Base-by-base conservation (phyloP, 2,113 vertebrate genomes). In the Mola mola region DNA sequence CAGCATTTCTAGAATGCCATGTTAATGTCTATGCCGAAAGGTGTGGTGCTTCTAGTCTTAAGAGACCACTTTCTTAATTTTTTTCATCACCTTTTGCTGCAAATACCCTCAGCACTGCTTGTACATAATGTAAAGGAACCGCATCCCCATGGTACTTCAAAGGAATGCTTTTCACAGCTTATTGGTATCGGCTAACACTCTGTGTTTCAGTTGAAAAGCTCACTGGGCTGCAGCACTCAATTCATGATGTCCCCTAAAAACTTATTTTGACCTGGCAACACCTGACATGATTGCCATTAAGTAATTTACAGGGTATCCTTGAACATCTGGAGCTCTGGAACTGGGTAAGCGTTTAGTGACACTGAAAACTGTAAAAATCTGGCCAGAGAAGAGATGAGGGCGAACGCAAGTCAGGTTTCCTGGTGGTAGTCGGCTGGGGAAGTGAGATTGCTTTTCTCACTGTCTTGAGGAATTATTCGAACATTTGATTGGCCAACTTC, bases 261-360 rank as follows among this genome's bases (percentile, higher is more conserved):
- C 21, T 56, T 56, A 9, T 72, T 75, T 38, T 19, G 65, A 75
- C 33, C 37, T 72, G 59, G 65, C 59, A 66, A 57, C 74, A 61
- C 72, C 80, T 71, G 74, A 72, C 58, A 44, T 56, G 69, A 84
- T 75, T 74, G 77, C 25, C 63, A 49, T 55, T 61, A 69, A 79
- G 69, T 83, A 55, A 81, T 25, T 47, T 61, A 83, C 71, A 53
- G 44, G 59, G 61, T 74, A 24, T 9, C 20, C 6, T 58, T 50
- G 59, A 42, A 51, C 55, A 51, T 16, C n/a, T n/a, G 63, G 36
- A 40, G 29, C 62, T 59, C 34, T 21, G 22, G 28, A 38, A 48
- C 40, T 17, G 42, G 60, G 25, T 24, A 13, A 50, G 63, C 49
- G 50, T 76, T 71, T 44, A 48, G 63, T 24, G 41, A 42, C 42